Evolutionary conservation across 2,888 invertebrate species (phyloP), one percentile per base, ranked within the genome.

Genomic region (Habroteleia sp.): DNA sequence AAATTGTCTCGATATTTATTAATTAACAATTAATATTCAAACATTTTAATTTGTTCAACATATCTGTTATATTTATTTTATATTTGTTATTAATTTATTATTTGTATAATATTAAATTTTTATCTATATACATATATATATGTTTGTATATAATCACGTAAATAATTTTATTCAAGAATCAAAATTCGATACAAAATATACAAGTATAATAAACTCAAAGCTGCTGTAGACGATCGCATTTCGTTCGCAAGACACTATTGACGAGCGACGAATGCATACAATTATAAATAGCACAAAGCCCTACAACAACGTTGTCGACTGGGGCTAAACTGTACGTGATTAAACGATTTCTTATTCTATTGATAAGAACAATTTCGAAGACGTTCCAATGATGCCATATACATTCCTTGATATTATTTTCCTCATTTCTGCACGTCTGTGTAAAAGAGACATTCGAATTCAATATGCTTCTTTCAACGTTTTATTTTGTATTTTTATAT

Each of bases 241-340:
- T 78, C 80, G 76, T 52, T 46, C 79, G 81, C 82, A 80, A 79
- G 81, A 82, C 78, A 82, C 80, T 79, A 81, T 82, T 81, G 78
- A 82, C 81, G 82, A 78, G 77, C 68, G 81, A 81, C 63, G 71
- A 85, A 83, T 87, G 88, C 88, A 87, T 87, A 88, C 80, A 82
- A 87, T 85, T 86, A 84, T 85, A 87, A 84, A 87, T 85, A 87
- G 87, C 87, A 87, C 88, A 88, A 87, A 87, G 83, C 83, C 85
- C 83, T 80, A 75, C n/a, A n/a, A n/a, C n/a, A n/a, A n/a, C n/a
- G n/a, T n/a, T n/a, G n/a, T n/a, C 77, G 80, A 76, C 81, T 81
- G 69, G 78, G 81, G 82, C 81, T 82, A 78, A 83, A 85, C 76
- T 86, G 84, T 85, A 85, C 23, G 46, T 46, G 33, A 65, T 65